Evolutionary conservation across 2,888 invertebrate species (phyloP).

Genomic region (Chymomyza fuscimana): DNA sequence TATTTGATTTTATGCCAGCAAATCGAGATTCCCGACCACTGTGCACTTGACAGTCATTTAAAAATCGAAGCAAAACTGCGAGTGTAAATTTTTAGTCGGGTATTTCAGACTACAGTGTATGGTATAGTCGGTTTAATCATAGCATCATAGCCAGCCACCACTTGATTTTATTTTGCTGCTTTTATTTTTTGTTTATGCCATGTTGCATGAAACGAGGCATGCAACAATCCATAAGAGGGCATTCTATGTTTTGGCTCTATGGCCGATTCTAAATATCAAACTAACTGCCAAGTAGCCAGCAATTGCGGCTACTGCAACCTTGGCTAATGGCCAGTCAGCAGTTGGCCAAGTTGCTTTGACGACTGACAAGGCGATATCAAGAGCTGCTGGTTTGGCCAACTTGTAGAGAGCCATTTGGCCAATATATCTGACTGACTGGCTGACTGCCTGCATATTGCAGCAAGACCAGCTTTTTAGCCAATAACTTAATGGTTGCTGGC

Average conservation of each 20-base stretch:
- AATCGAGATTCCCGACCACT: no score
- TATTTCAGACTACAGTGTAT: no score
- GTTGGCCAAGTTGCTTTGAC: constrained; percentile 7
- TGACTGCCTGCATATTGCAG: background rate
- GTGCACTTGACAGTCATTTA: no score
- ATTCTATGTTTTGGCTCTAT: background rate
- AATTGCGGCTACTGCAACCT: background rate
- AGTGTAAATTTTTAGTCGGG: no score
- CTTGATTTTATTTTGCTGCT: no score
- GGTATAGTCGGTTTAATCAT: no score
- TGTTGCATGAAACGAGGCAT: background rate
- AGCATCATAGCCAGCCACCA: no score
- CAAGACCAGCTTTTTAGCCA: background rate
- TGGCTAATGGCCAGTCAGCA: constrained; percentile 1
- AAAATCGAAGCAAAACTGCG: no score
- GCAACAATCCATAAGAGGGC: background rate
- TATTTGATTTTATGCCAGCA: no score
- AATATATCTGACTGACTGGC: constrained; percentile 31
- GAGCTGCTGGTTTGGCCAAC: background rate
- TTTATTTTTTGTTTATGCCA: background rate
- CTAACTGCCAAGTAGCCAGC: background rate
- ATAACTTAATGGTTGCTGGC: background rate
- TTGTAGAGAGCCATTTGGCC: background rate
- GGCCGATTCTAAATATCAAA: background rate
- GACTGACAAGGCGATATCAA: background rate